Percentiles rank a stretch among this genome's conserved stretches.
Evolutionary conservation across 2,888 invertebrate genomes (phyloP).

Genomic region (Drosophila austrosaltans): DNA sequence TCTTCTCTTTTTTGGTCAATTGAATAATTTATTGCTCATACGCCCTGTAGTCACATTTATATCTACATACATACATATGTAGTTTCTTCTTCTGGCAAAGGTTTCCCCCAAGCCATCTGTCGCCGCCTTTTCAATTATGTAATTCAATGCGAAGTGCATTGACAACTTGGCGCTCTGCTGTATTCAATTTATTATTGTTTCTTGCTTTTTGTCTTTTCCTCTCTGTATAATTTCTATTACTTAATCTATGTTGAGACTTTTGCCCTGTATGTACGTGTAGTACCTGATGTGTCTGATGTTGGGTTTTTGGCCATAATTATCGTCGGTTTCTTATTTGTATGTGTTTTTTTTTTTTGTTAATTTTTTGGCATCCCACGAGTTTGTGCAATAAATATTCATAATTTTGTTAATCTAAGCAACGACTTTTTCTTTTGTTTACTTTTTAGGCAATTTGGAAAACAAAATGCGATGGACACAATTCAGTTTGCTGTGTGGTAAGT

Average conservation of each 20-base stretch:
- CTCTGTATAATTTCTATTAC: constrained; percentile 61
- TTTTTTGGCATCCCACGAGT: constrained; percentile 60
- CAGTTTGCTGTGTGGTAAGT: constrained; percentile 72
- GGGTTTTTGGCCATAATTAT: constrained; percentile 42
- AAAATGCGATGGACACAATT: constrained; percentile 71
- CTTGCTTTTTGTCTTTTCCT: constrained; percentile 36
- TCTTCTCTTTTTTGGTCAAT: constrained; percentile 11
- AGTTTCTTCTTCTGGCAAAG: constrained; percentile 25
- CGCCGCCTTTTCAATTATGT: constrained; percentile 57
- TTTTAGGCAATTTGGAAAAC: constrained; percentile 71
- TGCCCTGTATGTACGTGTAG: constrained; percentile 11
- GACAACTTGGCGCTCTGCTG: constrained; percentile 37
- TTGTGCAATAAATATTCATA: constrained; percentile 71
- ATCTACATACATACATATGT: constrained; percentile 21
- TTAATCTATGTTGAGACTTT: constrained; percentile 42
- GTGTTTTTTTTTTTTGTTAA: constrained; percentile 1
- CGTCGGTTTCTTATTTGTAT: constrained; percentile 11
- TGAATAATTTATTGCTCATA: constrained; percentile 46
- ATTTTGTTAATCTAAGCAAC: constrained; percentile 50
- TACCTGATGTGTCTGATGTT: constrained; percentile 35
- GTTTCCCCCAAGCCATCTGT: constrained; percentile 45
- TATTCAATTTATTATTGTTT: constrained; percentile 49
- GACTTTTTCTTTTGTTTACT: constrained; percentile 50
- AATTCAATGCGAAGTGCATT: constrained; percentile 55
- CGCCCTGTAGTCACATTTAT: constrained; percentile 39